Evolutionary conservation across 2,113 vertebrate species (phyloP).

Genomic region (Bos taurus): DNA sequence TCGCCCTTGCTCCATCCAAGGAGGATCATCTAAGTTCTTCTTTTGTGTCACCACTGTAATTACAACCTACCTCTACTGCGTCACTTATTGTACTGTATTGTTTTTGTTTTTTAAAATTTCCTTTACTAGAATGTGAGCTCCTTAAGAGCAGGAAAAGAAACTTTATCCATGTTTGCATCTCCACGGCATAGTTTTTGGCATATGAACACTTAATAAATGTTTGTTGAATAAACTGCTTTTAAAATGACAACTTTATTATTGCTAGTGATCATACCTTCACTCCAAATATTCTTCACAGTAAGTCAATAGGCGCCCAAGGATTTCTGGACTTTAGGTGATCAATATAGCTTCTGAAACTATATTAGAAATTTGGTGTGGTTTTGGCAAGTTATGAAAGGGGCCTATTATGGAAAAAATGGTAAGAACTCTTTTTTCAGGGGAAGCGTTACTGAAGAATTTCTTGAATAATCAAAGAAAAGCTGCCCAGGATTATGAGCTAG

Average conservation of each 20-base stretch:
- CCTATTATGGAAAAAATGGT: not conserved
- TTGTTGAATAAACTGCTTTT: constrained; percentile 54
- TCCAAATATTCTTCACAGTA: not conserved
- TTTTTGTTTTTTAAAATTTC: constrained; percentile 42
- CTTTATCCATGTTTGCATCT: constrained; percentile 33
- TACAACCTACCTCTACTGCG: constrained; percentile 66
- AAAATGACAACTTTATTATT: constrained; percentile 17
- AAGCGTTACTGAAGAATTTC: not conserved
- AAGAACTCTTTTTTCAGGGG: not conserved
- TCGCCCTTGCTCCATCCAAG: not conserved
- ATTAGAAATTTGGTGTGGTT: not conserved
- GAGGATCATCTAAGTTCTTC: not conserved
- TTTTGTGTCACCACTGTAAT: constrained; percentile 61
- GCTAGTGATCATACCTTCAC: not conserved
- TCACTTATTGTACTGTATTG: constrained; percentile 62
- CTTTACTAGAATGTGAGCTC: constrained; percentile 71
- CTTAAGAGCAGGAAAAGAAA: constrained; percentile 63
- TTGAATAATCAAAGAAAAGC: not conserved
- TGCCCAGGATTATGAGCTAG: not conserved
- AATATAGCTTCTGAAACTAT: constrained; percentile 15
- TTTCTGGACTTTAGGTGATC: not conserved
- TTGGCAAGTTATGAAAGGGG: not conserved
- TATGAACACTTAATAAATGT: constrained; percentile 59
- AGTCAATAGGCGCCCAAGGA: not conserved
- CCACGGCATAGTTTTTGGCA: constrained; percentile 39